phyloP scores from a whole-genome alignment of 2,113 vertebrate genomes.

The Bubo bubo region DNA sequence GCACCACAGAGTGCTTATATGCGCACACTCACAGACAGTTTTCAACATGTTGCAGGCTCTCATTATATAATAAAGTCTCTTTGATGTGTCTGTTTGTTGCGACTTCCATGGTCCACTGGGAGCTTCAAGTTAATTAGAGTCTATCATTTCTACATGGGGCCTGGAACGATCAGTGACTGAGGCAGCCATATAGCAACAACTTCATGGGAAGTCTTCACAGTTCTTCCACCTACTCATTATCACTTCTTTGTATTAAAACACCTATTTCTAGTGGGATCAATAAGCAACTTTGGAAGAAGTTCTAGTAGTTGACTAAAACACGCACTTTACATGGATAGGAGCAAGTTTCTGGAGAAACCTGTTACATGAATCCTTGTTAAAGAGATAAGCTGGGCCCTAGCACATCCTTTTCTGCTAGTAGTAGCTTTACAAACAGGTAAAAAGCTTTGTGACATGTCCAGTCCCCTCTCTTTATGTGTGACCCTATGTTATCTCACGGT shows the following conservation, averaged over 20 bases:
- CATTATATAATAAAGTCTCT: neutral
- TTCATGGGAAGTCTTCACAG: neutral
- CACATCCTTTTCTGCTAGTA: neutral
- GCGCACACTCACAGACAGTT: neutral
- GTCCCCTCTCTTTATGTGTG: neutral
- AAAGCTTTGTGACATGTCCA: neutral
- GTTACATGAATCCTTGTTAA: neutral
- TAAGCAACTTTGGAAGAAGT: neutral
- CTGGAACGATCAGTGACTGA: neutral
- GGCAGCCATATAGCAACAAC: neutral
- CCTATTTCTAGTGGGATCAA: neutral
- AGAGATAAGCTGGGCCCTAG: neutral
- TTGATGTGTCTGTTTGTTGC: constrained; percentile 13
- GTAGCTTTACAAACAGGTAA: neutral
- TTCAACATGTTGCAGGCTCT: neutral
- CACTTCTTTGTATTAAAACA: neutral
- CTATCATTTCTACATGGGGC: neutral
- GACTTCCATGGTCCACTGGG: neutral
- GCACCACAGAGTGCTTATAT: neutral
- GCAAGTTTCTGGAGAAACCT: neutral
- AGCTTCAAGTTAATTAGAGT: neutral
- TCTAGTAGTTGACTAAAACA: neutral
- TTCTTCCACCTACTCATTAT: neutral
- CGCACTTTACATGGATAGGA: neutral
- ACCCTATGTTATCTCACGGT: neutral